Percentiles rank a stretch among this genome's conserved stretches.
Conservation (phyloP, 2,113 vertebrate genomes). For the Prunella fulvescens region DNA sequence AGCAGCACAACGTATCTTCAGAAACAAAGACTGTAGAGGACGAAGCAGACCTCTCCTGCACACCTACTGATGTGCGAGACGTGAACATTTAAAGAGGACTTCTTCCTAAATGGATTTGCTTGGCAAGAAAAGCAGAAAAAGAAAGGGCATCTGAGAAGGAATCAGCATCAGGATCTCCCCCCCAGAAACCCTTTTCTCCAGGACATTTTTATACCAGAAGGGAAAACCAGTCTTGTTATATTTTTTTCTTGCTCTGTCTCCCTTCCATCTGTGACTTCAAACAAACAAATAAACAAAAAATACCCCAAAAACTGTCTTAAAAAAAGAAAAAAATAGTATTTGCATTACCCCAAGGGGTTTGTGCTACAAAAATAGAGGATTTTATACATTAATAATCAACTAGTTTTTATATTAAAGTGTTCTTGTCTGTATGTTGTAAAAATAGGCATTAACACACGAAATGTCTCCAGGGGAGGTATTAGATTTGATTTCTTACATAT, state of each 20-base stretch:
- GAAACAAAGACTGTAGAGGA: slow-evolving; percentile 90
- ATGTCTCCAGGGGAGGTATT: slow-evolving; percentile 74
- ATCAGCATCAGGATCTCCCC: slow-evolving; percentile 57
- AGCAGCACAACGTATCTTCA: slow-evolving; percentile 79
- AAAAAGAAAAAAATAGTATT: slow-evolving; percentile 70
- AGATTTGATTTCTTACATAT: slow-evolving; percentile 73
- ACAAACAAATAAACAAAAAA: slow-evolving; percentile 70
- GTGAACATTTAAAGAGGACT: slow-evolving; percentile 89
- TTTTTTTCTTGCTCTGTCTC: slow-evolving; percentile 67
- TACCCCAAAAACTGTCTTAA: slow-evolving; percentile 68
- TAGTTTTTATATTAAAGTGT: slow-evolving; percentile 81
- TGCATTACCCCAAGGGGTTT: slow-evolving; percentile 70
- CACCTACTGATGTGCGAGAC: slow-evolving; percentile 94
- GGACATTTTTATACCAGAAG: slow-evolving; percentile 71
- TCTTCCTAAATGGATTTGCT: slow-evolving; percentile 48
- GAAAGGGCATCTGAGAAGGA: slow-evolving; percentile 54
- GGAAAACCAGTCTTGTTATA: slow-evolving; percentile 62
- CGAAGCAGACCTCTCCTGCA: slow-evolving; percentile 90
- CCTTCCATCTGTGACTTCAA: slow-evolving; percentile 74
- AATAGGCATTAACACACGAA: slow-evolving; percentile 75
- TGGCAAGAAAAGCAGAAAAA: slow-evolving; percentile 50
- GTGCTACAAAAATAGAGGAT: slow-evolving; percentile 72
- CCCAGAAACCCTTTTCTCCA: slow-evolving; percentile 46
- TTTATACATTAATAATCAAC: slow-evolving; percentile 77
- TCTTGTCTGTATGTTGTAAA: slow-evolving; percentile 77